Percentiles rank a stretch among this genome's conserved stretches.
These are phyloP conservation scores for Odontesthes bonariensis DNA, from an alignment of 2,113 vertebrate species.

Conservation along the genomic window DNA sequence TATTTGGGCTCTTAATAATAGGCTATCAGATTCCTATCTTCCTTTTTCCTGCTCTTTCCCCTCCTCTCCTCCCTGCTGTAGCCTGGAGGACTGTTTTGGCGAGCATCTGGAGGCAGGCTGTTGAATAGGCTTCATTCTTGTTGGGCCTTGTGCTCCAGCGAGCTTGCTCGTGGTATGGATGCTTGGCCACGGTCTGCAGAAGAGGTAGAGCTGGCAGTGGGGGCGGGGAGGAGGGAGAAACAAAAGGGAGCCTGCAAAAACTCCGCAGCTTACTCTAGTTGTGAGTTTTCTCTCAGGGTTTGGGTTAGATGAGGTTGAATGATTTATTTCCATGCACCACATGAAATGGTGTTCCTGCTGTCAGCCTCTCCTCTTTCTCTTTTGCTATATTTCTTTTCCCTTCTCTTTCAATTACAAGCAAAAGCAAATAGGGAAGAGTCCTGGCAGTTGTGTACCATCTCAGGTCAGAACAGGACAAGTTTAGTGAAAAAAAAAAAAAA, in stretches of 20 bases:
- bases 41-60: constrained; percentile 74
- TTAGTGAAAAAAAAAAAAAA: constrained; percentile 8
- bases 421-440: constrained; percentile 10
- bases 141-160: constrained; percentile 71
- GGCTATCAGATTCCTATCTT: constrained; percentile 85
- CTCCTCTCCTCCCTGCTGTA: constrained; percentile 64
- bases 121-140: constrained; percentile 76
- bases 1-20: constrained; percentile 84
- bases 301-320: constrained; percentile 11
- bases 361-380: constrained; percentile 15
- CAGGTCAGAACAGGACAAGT: constrained; percentile 17
- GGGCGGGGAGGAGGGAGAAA: constrained; percentile 45
- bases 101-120: constrained; percentile 69
- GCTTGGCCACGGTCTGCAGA: constrained; percentile 35
- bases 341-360: neutral
- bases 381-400: constrained; percentile 7
- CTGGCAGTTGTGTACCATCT: constrained; percentile 26
- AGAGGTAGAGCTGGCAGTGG: constrained; percentile 25
- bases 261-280: constrained; percentile 7
- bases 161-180: constrained; percentile 64
- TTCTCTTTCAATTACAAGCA: neutral
- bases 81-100: constrained; percentile 79
- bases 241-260: constrained; percentile 31
- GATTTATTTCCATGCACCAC: constrained; percentile 20
- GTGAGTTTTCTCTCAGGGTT: constrained; percentile 4